phyloP scores from a whole-genome alignment of 2,797 vertebrate genomes.

The Chromis chromis region DNA sequence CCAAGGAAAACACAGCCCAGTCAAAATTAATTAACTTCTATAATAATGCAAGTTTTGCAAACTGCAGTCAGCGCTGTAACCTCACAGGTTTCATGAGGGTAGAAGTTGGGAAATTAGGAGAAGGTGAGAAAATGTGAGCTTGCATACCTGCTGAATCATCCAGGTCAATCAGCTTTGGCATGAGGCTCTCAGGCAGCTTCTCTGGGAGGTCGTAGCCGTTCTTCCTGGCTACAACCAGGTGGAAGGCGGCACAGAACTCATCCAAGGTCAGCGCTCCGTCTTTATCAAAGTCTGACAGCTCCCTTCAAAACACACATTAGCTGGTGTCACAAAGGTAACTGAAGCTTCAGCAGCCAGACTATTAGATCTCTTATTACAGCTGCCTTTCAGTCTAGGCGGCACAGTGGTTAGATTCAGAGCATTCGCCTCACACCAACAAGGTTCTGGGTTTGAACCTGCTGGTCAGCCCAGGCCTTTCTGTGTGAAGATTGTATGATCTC shows the following conservation, averaged over 20 bases:
- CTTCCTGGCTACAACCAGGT: conserved; percentile 98
- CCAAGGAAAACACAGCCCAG: too few relatives aligned
- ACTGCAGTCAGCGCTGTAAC: conserved; percentile 8
- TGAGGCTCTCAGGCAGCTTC: conserved; percentile 98
- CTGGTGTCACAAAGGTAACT: not conserved
- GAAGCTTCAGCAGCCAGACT: not conserved
- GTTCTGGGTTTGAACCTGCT: too few relatives aligned
- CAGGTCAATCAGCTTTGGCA: conserved; percentile 99
- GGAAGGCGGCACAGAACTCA: conserved; percentile 98
- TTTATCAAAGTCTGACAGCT: conserved; percentile 99
- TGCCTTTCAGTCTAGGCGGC: not conserved
- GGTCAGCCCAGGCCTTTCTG: too few relatives aligned
- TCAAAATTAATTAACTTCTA: not conserved
- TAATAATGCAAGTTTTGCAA: not conserved
- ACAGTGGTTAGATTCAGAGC: too few relatives aligned
- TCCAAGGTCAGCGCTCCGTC: conserved; percentile 97
- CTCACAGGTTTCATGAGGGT: conserved; percentile 20
- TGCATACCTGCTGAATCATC: conserved; percentile 94
- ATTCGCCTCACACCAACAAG: too few relatives aligned
- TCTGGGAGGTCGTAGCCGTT: conserved; percentile 99
- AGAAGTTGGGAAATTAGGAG: conserved; percentile 4
- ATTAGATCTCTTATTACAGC: not conserved
- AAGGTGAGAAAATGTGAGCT: conserved; percentile 3
- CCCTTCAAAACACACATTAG: conserved; percentile 82
- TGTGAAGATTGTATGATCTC: too few relatives aligned